Conservation (phyloP, 2,797 vertebrate species). For the Rhinoraja longicauda region DNA sequence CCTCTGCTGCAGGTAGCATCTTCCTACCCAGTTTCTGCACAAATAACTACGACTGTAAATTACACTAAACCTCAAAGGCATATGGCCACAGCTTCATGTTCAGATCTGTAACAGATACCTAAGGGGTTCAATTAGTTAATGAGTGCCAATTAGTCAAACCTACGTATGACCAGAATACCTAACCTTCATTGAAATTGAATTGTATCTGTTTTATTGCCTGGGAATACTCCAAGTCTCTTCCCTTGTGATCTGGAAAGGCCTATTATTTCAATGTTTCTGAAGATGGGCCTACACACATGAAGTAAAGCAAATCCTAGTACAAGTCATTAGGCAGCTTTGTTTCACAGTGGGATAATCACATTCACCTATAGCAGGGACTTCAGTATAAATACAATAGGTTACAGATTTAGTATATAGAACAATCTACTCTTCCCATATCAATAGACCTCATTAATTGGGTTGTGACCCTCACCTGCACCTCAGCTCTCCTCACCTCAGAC, state of each 20-base stretch:
- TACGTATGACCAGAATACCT: background rate
- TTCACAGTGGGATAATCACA: background rate
- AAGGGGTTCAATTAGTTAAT: background rate
- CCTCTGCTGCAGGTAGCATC: background rate
- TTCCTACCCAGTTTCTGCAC: background rate
- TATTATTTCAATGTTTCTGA: background rate
- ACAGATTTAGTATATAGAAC: background rate
- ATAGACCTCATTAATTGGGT: background rate
- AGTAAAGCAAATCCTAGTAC: background rate
- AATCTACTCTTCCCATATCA: background rate
- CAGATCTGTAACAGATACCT: background rate
- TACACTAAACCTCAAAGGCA: background rate
- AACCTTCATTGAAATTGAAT: background rate
- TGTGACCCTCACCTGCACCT: background rate
- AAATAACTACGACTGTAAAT: background rate
- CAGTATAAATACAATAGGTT: background rate
- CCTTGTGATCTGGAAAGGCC: background rate
- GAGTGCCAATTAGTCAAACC: background rate
- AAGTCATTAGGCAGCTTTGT: background rate
- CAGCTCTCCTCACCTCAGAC: background rate
- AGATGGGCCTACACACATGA: background rate
- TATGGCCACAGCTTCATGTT: background rate
- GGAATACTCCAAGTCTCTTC: background rate
- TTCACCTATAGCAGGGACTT: background rate
- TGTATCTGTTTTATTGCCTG: background rate